These are phyloP conservation scores for Cromileptes altivelis DNA, from an alignment of 2,113 vertebrate species.

Conservation along the genomic window DNA sequence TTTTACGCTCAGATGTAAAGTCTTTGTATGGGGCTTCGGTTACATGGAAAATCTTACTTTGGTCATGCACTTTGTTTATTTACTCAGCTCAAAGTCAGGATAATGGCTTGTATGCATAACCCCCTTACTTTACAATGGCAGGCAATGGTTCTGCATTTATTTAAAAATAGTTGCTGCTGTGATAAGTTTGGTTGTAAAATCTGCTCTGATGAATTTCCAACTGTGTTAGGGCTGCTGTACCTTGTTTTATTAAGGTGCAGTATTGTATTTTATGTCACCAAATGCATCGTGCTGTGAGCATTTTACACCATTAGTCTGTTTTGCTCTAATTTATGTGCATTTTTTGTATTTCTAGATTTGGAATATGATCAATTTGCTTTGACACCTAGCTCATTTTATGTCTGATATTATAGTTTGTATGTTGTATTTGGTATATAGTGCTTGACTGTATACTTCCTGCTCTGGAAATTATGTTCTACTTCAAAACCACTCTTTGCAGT, in stretches of 20 bases:
- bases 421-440: background rate
- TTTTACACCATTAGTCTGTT: too few relatives aligned
- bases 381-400: background rate
- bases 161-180: background rate
- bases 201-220: too few relatives aligned
- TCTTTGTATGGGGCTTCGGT: slow-evolving; percentile 35
- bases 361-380: background rate
- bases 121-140: background rate
- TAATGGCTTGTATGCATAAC: slow-evolving; percentile 6
- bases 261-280: too few relatives aligned
- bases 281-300: too few relatives aligned
- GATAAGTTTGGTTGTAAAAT: background rate
- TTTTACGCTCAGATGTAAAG: slow-evolving; percentile 28
- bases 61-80: slow-evolving; percentile 27
- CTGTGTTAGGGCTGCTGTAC: too few relatives aligned
- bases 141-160: background rate
- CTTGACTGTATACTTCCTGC: background rate
- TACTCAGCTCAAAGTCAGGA: slow-evolving; percentile 11
- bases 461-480: background rate
- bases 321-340: background rate
- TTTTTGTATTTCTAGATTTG: too few relatives aligned
- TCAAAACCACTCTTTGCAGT: background rate
- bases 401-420: background rate
- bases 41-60: slow-evolving; percentile 53
- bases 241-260: too few relatives aligned